Conservation (phyloP, 2,888 invertebrate species). For the Heliconius cydno region DNA sequence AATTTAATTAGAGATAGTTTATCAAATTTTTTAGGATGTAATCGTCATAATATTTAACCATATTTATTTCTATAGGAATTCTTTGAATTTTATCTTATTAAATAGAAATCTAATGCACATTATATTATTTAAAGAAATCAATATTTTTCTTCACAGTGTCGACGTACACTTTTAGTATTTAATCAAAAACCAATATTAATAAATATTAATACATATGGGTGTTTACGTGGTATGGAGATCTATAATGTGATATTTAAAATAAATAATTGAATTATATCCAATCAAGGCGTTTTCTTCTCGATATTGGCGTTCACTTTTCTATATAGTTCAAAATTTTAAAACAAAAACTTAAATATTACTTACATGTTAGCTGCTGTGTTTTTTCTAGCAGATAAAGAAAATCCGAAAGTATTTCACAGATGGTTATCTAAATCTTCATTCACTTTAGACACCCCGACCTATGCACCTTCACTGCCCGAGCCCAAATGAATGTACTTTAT, state of each 20-base stretch:
- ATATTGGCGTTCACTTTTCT: no score
- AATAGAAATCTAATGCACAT: no score
- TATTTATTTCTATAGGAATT: neutral
- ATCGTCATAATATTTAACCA: neutral
- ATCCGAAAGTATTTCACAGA: slow-evolving; percentile 37
- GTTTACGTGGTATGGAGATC: neutral
- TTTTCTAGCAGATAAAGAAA: slow-evolving; percentile 23
- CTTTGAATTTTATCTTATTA: no score
- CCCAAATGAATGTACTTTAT: slow-evolving; percentile 76
- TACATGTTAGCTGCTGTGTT: slow-evolving; percentile 38
- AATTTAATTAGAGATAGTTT: neutral
- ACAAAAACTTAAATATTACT: slow-evolving; percentile 20
- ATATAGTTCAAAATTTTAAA: neutral
- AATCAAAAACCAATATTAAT: neutral
- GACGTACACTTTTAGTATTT: neutral
- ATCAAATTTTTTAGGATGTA: neutral
- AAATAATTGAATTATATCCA: no score
- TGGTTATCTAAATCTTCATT: slow-evolving; percentile 50
- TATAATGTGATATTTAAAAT: neutral
- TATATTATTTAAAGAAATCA: no score
- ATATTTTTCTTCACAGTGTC: no score
- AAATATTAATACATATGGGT: neutral
- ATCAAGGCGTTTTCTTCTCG: neutral
- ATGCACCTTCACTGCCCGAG: slow-evolving; percentile 68
- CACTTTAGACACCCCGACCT: slow-evolving; percentile 59